Evolutionary conservation across 2,888 invertebrate species (phyloP), one percentile per base, ranked within the genome.

Genomic region (Drosophila lutescens): DNA sequence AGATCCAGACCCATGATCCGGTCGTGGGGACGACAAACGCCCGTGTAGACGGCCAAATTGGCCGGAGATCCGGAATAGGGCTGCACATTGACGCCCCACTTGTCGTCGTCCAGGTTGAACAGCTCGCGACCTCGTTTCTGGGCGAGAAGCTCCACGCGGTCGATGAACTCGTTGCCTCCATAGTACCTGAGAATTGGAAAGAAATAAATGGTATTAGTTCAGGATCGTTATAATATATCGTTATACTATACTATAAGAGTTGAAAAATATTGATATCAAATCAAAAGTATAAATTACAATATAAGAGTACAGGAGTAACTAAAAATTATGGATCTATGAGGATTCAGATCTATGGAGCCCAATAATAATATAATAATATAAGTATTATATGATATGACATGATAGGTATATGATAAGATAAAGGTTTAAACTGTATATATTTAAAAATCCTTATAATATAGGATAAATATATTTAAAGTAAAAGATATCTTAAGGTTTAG

Each of bases 31-130:
- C 97, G 96, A 58, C 96, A 94, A 12, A 97, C 59, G 9, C 95
- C 98, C 5, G 99, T 98, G 92, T 98, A 99, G 8, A 98, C 98
- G 4, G 98, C 98, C 92, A 99, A 96, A 93, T 99, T 99, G 2
- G 98, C 99, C 17, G 99, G 99, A 9, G 97, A 97, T 0, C 95
- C 95, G 61, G 98, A 99, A 90, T 98, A 98, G 0, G 99, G 98
- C 91, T 99, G 99, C 4, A 99, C 99, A 93, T 99, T 99, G 15
- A 98, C 97, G 54, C 99, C 99, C 99, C 99, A 99, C 91, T 97
- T 94, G 62, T 96, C 96, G 1, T 96, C 94, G 82, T 95, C 94
- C 23, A 99, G 93, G 77, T 94, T 94, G 91, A 96, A 99, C 1
- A 97, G 95, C 90, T 96, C 95, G 53, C 99, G 93, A 0, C 97